Percentiles rank a stretch among this genome's conserved stretches.
phyloP scores from a whole-genome alignment of 2,797 vertebrate species.

The Takifugu rubripes region DNA sequence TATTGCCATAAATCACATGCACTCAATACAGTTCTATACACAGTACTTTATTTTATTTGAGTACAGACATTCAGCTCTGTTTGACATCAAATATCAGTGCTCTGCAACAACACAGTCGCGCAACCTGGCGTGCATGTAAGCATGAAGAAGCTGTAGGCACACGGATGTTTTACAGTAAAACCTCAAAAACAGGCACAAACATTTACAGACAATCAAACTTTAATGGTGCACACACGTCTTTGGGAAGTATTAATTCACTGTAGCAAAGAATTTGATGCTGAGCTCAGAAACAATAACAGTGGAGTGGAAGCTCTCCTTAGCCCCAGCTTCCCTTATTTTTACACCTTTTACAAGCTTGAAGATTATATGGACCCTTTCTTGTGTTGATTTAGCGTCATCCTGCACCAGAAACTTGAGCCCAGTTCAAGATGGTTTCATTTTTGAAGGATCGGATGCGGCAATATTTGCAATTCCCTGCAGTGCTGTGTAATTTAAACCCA shows the following conservation, averaged over 20 bases:
- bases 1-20: slow-evolving; percentile 30
- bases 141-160: neutral
- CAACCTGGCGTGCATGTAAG: slow-evolving; percentile 4
- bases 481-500: slow-evolving; percentile 3
- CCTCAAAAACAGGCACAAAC: neutral
- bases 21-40: slow-evolving; percentile 57
- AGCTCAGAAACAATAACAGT: slow-evolving; percentile 21
- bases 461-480: neutral
- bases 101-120: slow-evolving; percentile 16
- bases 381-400: slow-evolving; percentile 2
- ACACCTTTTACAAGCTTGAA: neutral
- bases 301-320: neutral
- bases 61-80: slow-evolving; percentile 33
- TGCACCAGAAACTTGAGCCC: neutral
- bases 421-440: neutral
- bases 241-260: slow-evolving; percentile 33
- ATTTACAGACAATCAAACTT: neutral
- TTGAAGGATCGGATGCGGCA: neutral
- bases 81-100: slow-evolving; percentile 37
- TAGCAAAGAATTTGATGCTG: slow-evolving; percentile 23
- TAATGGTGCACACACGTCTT: slow-evolving; percentile 2
- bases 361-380: neutral
- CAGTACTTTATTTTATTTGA: slow-evolving; percentile 48
- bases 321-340: neutral
- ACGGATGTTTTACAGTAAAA: neutral